Evolutionary conservation across 2,113 vertebrate genomes (phyloP), one percentile per base, ranked within the genome.

Genomic region (Antechinus flavipes): DNA sequence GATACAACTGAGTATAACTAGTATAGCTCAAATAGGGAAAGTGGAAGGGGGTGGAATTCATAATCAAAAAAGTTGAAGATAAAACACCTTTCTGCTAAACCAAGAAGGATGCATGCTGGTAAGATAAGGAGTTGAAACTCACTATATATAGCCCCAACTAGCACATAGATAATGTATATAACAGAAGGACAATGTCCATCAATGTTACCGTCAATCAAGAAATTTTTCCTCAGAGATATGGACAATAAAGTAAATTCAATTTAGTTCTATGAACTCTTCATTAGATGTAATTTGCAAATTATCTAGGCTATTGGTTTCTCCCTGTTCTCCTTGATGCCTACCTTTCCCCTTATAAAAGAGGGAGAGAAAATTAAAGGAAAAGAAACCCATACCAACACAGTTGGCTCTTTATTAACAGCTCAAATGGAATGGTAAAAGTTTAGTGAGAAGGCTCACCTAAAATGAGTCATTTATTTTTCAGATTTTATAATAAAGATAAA

Each of bases 271-370:
- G 30, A 25, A 46, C 0, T 47, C 23, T 92, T 47, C 7, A 55
- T 47, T 52, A 47, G 10, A 91, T 27, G 50, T 89, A 92, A 14
- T 16, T 10, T 35, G 47, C 35, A 2, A 16, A 68, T 22, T 47
- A 25, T 50, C 0, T 0, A 27, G 27, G 47, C 23, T 49, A 12
- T 25, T 7, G 11, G 47, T 19, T 16, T 30, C n/a, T 19, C 55
- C 30, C 19, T 8, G 9, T n/a, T 22, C 90, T 27, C 0, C 12
- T 2, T 27, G 42, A 14, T 0, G 12, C 54, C 89, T 8, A 12
- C 68, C 23, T 5, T 2, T 61, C 26, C n/a, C 56, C 5, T 4
- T 11, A 27, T 14, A 0, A 1, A 25, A 26, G 46, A 11, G 55
- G 8, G 52, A 19, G 3, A 90, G 49, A 16, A 56, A n/a, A 56